A percentile compares a stretch with the other conserved stretches of the same genome.
These are phyloP conservation scores for Acrobasis repandana DNA, from an alignment of 2,888 invertebrate species.

Conservation along the genomic window DNA sequence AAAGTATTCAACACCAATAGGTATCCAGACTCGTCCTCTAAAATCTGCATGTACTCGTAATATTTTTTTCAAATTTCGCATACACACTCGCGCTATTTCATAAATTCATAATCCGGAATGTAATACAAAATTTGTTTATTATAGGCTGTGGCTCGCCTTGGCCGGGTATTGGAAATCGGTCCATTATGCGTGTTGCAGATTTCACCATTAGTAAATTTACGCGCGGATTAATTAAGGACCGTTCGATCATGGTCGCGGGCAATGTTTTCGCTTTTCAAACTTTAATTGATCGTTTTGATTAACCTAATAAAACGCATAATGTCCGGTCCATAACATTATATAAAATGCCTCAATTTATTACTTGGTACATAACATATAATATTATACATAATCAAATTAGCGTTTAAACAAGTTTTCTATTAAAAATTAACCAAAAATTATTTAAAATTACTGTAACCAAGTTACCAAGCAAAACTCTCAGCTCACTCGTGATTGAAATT, in stretches of 20 bases:
- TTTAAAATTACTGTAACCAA: no score
- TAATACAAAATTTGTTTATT: neutral
- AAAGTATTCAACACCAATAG: no score
- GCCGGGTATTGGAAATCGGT: conserved; percentile 1
- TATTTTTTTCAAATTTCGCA: neutral
- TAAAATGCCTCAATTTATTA: no score
- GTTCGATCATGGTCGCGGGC: neutral
- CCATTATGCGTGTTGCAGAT: neutral
- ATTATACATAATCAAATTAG: no score
- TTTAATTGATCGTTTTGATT: neutral
- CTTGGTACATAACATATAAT: no score
- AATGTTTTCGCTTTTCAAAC: neutral
- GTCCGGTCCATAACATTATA: no score
- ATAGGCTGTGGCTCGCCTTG: neutral
- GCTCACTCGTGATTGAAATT: neutral
- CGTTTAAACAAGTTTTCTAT: no score
- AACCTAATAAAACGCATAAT: no score
- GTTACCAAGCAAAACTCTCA: no score
- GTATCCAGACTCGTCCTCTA: no score
- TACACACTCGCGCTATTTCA: neutral
- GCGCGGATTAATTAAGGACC: neutral
- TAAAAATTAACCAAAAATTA: neutral
- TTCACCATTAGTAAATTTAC: conserved; percentile 1
- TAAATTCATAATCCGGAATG: neutral
- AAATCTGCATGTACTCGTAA: neutral